These are phyloP conservation scores for Xiphorhynchus erythropygius DNA, from an alignment of 2,797 vertebrate species.

Conservation along the genomic window DNA sequence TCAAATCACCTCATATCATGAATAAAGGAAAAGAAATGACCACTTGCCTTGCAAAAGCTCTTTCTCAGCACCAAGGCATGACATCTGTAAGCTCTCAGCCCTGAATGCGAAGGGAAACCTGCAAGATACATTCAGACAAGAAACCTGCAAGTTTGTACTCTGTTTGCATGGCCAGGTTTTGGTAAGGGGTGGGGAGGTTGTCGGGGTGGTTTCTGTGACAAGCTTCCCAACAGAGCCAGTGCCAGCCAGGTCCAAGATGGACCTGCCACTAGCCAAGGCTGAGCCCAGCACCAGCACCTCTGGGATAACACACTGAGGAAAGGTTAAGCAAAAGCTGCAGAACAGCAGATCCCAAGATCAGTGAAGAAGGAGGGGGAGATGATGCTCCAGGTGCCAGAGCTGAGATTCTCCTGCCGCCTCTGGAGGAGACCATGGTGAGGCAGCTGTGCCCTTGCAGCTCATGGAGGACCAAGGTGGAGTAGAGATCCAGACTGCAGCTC, in stretches of 20 bases:
- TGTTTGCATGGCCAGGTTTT: neutral
- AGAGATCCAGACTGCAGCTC: neutral
- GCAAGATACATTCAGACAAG: neutral
- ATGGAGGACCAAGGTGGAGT: rapidly evolving
- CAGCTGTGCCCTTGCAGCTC: neutral
- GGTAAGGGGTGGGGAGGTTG: rapidly evolving
- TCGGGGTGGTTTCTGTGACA: too few relatives aligned
- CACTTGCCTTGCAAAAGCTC: neutral
- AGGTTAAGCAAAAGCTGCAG: neutral
- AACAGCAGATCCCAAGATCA: neutral
- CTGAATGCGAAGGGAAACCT: neutral
- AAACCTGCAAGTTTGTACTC: neutral
- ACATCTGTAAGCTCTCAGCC: neutral
- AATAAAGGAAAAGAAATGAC: neutral
- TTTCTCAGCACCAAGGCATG: neutral
- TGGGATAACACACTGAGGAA: neutral
- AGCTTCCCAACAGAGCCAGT: neutral
- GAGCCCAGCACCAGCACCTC: neutral
- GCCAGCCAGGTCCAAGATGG: neutral
- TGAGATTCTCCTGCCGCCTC: neutral
- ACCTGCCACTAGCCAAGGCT: rapidly evolving
- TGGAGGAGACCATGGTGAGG: neutral
- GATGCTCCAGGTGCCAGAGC: rapidly evolving
- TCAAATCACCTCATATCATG: neutral
- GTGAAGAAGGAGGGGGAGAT: neutral